A percentile compares a stretch with the other conserved stretches of the same genome.
phyloP scores from a whole-genome alignment of 2,113 vertebrate species.

The Poeciliopsis retropinna region DNA sequence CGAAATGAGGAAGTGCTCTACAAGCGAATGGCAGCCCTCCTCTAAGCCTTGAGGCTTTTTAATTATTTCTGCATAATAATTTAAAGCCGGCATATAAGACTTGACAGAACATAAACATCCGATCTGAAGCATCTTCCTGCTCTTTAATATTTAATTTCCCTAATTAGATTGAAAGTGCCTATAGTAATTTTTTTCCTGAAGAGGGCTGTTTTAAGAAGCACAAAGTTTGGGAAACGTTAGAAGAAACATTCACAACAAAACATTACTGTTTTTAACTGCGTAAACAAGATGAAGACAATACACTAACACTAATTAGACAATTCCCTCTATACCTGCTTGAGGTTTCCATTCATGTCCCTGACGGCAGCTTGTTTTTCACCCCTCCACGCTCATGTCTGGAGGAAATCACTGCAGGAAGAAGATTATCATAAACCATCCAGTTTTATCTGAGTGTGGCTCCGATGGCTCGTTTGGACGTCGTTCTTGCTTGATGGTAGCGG shows the following conservation, averaged over 20 bases:
- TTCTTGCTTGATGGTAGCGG: slow-evolving; percentile 45
- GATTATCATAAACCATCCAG: slow-evolving; percentile 41
- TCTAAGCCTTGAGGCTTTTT: slow-evolving; percentile 6
- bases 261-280: neutral
- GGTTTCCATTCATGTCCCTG: slow-evolving; percentile 3
- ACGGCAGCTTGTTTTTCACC: neutral
- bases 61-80: neutral
- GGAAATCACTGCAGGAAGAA: slow-evolving; percentile 26
- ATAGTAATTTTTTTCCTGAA: neutral
- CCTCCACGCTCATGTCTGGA: neutral
- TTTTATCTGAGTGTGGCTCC: slow-evolving; percentile 44
- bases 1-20: neutral
- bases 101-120: neutral
- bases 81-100: neutral
- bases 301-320: slow-evolving; percentile 5
- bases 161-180: neutral
- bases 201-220: neutral
- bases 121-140: neutral
- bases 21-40: neutral
- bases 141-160: neutral
- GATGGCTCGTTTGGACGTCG: slow-evolving; percentile 44
- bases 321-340: neutral
- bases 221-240: neutral
- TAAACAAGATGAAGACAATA: slow-evolving; percentile 2
- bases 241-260: neutral